phyloP scores from a whole-genome alignment of 1,140 invertebrate genomes.

The Micrasema minimum region DNA sequence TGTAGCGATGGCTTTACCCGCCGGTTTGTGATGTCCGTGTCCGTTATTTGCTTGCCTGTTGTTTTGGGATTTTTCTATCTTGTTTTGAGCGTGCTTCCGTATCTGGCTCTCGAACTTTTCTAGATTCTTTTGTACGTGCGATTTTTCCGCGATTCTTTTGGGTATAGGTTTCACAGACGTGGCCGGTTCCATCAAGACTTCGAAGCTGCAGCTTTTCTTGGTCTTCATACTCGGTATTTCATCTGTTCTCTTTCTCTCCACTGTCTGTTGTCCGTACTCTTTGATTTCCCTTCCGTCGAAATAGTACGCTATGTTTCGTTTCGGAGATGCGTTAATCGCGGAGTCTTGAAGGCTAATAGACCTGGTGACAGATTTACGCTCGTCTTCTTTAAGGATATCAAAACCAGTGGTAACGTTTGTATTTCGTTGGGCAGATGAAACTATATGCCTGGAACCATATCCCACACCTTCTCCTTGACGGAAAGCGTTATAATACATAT shows the following conservation, averaged over 20 bases:
- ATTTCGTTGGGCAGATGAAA: slow-evolving; percentile 17
- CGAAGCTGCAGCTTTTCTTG: slow-evolving; percentile 67
- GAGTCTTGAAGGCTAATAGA: slow-evolving; percentile 65
- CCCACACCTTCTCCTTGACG: slow-evolving; percentile 47
- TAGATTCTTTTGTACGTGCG: slow-evolving; percentile 66
- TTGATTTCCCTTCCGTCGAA: slow-evolving; percentile 65
- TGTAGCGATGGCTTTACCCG: slow-evolving; percentile 61
- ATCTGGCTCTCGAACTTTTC: slow-evolving; percentile 67
- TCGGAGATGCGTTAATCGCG: slow-evolving; percentile 57
- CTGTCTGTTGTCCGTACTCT: slow-evolving; percentile 50
- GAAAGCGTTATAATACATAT: slow-evolving; percentile 65
- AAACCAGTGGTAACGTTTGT: slow-evolving; percentile 39
- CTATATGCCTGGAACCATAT: slow-evolving; percentile 15
- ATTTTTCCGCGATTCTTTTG: slow-evolving; percentile 60
- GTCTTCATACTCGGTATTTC: slow-evolving; percentile 68
- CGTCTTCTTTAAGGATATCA: slow-evolving; percentile 27
- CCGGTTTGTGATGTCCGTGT: slow-evolving; percentile 44
- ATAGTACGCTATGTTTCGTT: slow-evolving; percentile 69
- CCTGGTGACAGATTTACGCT: slow-evolving; percentile 62
- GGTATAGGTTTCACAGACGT: slow-evolving; percentile 58
- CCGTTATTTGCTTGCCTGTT: slow-evolving; percentile 63
- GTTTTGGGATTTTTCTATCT: slow-evolving; percentile 65
- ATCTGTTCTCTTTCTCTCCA: slow-evolving; percentile 60
- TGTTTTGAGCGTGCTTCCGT: slow-evolving; percentile 63
- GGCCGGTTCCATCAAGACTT: slow-evolving; percentile 64